These are phyloP conservation scores for Leptocoma aspasia DNA, from an alignment of 2,113 vertebrate genomes.

Conservation along the genomic window DNA sequence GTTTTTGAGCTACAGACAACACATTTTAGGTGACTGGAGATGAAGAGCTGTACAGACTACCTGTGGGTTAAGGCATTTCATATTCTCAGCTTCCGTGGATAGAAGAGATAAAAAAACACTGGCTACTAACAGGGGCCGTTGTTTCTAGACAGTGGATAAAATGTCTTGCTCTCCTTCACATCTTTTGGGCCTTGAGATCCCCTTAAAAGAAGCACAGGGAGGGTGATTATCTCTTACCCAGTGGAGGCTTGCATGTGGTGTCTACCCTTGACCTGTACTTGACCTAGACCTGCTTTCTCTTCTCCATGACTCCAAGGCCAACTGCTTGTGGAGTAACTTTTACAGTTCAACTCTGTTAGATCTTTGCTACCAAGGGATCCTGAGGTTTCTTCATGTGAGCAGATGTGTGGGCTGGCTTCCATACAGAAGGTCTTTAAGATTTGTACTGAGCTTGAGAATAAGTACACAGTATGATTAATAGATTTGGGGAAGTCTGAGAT, in stretches of 20 bases:
- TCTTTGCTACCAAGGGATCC: neutral
- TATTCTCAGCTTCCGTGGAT: neutral
- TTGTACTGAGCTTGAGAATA: neutral
- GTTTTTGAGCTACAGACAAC: neutral
- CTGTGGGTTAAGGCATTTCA: neutral
- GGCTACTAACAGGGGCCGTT: neutral
- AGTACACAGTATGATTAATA: neutral
- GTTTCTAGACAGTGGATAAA: neutral
- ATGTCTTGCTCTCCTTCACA: neutral
- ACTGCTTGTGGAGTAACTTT: neutral
- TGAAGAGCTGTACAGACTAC: neutral
- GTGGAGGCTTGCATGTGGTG: neutral
- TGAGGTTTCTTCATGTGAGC: neutral
- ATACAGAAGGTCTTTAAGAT: neutral
- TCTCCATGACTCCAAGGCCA: neutral
- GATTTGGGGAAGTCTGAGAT: neutral
- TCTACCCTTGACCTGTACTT: neutral
- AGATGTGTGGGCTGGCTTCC: neutral
- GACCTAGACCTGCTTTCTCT: neutral
- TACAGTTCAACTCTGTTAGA: neutral
- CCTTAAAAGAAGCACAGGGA: neutral
- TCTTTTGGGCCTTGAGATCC: neutral
- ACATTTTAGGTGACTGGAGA: neutral
- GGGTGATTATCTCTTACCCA: neutral
- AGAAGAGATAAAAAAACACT: neutral